phyloP scores from a whole-genome alignment of 2,797 vertebrate genomes.

The Acanthurus tractus region DNA sequence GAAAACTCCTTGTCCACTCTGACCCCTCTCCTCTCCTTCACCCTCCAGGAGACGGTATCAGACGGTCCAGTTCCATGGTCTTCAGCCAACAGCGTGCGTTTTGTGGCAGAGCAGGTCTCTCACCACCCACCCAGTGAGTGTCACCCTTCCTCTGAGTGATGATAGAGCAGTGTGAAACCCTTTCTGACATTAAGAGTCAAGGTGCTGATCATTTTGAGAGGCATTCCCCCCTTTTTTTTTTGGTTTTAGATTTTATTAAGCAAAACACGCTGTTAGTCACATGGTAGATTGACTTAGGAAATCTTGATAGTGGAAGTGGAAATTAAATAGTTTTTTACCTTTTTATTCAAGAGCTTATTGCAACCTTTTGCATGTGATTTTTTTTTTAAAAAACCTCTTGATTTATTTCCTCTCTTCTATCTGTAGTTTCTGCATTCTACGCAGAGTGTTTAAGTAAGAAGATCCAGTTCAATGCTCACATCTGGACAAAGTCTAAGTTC shows the following conservation, averaged over 20 bases:
- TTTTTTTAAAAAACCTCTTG: not conserved
- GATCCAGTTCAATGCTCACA: constrained; percentile 99
- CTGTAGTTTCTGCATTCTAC: constrained; percentile 98
- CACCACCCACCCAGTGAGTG: constrained; percentile 99
- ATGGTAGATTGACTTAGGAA: too few relatives aligned
- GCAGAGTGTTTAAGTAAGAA: constrained; percentile 96
- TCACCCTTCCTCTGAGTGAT: not conserved
- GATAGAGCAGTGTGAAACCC: not conserved
- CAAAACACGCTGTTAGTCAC: not conserved
- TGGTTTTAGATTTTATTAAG: not conserved
- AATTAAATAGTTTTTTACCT: not conserved
- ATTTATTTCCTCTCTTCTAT: constrained; percentile 10
- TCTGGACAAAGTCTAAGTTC: constrained; percentile 99
- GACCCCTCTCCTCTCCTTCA: not conserved
- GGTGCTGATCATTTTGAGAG: too few relatives aligned
- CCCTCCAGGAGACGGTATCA: constrained; percentile 89
- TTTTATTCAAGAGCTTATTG: not conserved
- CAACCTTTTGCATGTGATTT: not conserved
- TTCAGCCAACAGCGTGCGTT: constrained; percentile 92
- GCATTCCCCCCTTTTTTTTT: not conserved
- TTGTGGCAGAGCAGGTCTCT: constrained; percentile 99
- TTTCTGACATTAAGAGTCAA: not conserved
- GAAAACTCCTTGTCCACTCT: not conserved
- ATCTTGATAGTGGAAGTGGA: not conserved
- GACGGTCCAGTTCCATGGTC: constrained; percentile 95